These are phyloP conservation scores for Pissodes strobi DNA, from an alignment of 1,140 invertebrate genomes.

Conservation along the genomic window DNA sequence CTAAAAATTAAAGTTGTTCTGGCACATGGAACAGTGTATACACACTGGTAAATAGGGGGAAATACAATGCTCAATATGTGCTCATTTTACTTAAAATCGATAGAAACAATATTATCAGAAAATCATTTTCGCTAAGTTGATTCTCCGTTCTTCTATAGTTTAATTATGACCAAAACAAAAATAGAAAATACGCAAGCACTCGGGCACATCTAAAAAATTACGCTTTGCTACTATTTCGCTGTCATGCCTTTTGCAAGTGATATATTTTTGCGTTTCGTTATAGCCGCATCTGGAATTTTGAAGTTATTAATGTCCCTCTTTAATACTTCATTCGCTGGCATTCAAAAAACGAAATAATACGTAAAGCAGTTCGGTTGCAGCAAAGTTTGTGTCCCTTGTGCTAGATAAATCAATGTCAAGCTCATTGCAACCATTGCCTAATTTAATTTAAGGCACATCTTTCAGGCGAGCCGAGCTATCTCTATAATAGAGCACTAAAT, in stretches of 20 bases:
- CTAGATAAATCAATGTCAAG: constrained; percentile 31
- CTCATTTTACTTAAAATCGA: too few relatives aligned
- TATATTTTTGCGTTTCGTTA: constrained; percentile 17
- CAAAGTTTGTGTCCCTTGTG: constrained; percentile 23
- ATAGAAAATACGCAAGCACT: too few relatives aligned
- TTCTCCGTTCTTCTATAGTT: too few relatives aligned
- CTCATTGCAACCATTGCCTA: constrained; percentile 20
- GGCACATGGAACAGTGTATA: too few relatives aligned
- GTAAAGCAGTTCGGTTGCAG: constrained; percentile 12
- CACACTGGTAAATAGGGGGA: too few relatives aligned
- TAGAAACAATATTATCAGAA: too few relatives aligned
- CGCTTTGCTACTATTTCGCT: not conserved
- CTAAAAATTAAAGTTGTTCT: too few relatives aligned
- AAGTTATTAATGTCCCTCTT: constrained; percentile 27
- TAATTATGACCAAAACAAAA: too few relatives aligned
- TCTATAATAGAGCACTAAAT: constrained; percentile 21
- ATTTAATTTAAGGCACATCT: constrained; percentile 30
- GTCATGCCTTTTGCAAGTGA: constrained; percentile 7
- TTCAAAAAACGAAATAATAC: constrained; percentile 18
- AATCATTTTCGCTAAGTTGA: too few relatives aligned
- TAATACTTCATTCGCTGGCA: constrained; percentile 12
- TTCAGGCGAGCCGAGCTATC: constrained; percentile 1
- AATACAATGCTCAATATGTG: too few relatives aligned
- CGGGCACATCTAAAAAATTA: too few relatives aligned
- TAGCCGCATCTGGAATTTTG: constrained; percentile 25